A percentile compares a stretch with the other conserved stretches of the same genome.
Evolutionary conservation across 2,888 invertebrate genomes (phyloP).

Genomic region (Tinea trinotella): DNA sequence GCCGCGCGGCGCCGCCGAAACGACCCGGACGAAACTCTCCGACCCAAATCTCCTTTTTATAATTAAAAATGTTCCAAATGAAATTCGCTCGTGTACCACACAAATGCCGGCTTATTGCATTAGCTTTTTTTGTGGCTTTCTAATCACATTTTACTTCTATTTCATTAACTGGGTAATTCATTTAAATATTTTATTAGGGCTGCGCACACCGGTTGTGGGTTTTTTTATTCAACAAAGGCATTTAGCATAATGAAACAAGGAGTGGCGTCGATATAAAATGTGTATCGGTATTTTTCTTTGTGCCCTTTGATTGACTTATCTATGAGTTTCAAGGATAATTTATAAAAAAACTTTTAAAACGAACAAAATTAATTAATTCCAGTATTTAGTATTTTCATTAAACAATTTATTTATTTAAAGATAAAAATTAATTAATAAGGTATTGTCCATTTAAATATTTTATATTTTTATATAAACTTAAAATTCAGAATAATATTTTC

Average conservation of each 20-base stretch:
- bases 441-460: too few relatives aligned
- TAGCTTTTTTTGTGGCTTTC: conserved; percentile 67
- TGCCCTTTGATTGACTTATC: too few relatives aligned
- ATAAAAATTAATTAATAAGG: too few relatives aligned
- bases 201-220: not conserved
- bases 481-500: too few relatives aligned
- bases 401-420: too few relatives aligned
- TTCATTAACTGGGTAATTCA: conserved; percentile 12
- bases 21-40: conserved; percentile 38
- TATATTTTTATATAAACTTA: too few relatives aligned
- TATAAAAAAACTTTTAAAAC: too few relatives aligned
- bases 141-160: conserved; percentile 33
- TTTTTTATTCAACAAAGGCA: not conserved
- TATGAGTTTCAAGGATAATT: too few relatives aligned
- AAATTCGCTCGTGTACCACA: conserved; percentile 65
- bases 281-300: too few relatives aligned
- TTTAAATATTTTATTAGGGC: conserved; percentile 4
- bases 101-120: conserved; percentile 58
- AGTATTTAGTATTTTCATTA: too few relatives aligned
- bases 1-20: conserved; percentile 60
- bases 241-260: not conserved
- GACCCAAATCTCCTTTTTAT: conserved; percentile 57
- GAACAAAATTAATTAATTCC: too few relatives aligned
- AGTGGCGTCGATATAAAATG: too few relatives aligned
- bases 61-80: conserved; percentile 71